Evolutionary conservation across 1,140 invertebrate species (phyloP).

Genomic region (Gonatopus flavifemur): DNA sequence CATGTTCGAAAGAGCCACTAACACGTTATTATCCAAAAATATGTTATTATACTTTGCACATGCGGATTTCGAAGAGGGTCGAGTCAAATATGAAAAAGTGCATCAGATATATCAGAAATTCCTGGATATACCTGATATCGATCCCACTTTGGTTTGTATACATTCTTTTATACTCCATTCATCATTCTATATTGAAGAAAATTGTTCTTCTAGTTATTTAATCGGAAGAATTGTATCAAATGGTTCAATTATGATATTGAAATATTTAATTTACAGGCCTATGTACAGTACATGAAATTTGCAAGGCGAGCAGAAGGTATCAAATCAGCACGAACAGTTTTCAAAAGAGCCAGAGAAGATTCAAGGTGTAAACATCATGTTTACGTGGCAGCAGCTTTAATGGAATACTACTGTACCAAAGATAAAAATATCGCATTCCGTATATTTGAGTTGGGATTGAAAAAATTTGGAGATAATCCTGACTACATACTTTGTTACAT

Average conservation of each 20-base stretch:
- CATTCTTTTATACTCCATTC: constrained; percentile 16
- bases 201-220: constrained; percentile 9
- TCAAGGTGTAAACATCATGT: constrained; percentile 83
- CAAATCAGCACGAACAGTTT: constrained; percentile 90
- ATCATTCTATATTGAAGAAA: constrained; percentile 4
- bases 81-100: constrained; percentile 96
- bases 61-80: constrained; percentile 97
- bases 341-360: constrained; percentile 95
- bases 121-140: constrained; percentile 84
- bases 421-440: constrained; percentile 98
- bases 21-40: constrained; percentile 84
- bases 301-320: constrained; percentile 95
- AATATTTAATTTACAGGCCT: constrained; percentile 67
- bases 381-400: constrained; percentile 93
- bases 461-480: constrained; percentile 92
- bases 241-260: neutral
- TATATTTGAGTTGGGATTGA: constrained; percentile 97
- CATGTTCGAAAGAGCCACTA: constrained; percentile 91
- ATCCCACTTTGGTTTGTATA: constrained; percentile 87
- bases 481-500: constrained; percentile 96
- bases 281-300: constrained; percentile 99
- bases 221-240: neutral
- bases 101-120: constrained; percentile 95
- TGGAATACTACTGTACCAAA: constrained; percentile 99
- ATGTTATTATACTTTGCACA: constrained; percentile 97